Conservation (phyloP, 2,888 invertebrate species). For the Steinernema carpocapsae region DNA sequence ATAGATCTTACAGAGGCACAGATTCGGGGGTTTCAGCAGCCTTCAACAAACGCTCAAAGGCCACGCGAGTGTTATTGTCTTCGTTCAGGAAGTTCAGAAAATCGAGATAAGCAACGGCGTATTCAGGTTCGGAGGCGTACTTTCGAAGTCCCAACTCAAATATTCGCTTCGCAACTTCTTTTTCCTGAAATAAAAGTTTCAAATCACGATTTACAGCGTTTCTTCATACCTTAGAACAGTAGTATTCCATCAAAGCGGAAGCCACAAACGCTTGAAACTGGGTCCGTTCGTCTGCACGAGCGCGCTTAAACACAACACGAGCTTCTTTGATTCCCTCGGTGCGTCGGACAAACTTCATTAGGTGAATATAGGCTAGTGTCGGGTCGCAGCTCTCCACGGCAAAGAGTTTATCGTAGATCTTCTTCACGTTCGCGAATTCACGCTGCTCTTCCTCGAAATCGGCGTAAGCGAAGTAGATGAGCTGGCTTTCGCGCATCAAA, state of each 20-base stretch:
- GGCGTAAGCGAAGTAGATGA: conserved; percentile 95
- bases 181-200: conserved; percentile 74
- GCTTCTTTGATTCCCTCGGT: conserved; percentile 98
- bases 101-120: conserved; percentile 92
- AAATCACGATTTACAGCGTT: neutral
- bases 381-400: conserved; percentile 90
- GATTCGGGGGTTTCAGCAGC: conserved; percentile 49
- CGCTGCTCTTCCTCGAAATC: conserved; percentile 93
- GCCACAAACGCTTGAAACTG: conserved; percentile 93
- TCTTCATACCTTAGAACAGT: conserved; percentile 81
- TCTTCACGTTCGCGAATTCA: conserved; percentile 93
- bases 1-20: conserved; percentile 39
- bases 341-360: conserved; percentile 96
- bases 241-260: conserved; percentile 98
- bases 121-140: conserved; percentile 91
- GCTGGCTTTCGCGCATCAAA: conserved; percentile 85
- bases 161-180: conserved; percentile 91
- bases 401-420: conserved; percentile 89
- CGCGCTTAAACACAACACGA: conserved; percentile 88
- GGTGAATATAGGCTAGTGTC: conserved; percentile 94
- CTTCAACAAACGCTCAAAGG: conserved; percentile 93
- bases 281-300: conserved; percentile 83
- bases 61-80: conserved; percentile 98
- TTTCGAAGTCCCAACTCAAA: conserved; percentile 97
- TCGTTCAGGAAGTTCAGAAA: conserved; percentile 97